phyloP scores from a whole-genome alignment of 2,888 invertebrate genomes.

The Nephrotoma flavescens region DNA sequence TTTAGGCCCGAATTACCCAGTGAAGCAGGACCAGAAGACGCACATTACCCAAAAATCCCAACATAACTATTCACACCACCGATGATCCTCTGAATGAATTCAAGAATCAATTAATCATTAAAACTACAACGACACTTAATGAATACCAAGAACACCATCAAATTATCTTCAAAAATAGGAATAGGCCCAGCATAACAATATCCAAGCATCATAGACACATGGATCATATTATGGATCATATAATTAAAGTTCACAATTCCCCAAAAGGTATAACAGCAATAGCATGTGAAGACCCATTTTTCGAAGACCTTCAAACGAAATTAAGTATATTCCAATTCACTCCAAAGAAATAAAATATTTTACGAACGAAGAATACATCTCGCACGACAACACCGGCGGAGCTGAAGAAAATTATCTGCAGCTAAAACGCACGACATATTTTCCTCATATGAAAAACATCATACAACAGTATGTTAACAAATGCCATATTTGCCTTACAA shows the following conservation, averaged over 20 bases:
- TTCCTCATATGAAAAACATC: conserved; percentile 6
- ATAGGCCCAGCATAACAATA: no score
- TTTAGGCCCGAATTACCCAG: no score
- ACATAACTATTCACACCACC: not conserved
- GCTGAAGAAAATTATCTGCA: not conserved
- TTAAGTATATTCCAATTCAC: no score
- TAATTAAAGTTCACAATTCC: no score
- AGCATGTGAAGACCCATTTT: no score
- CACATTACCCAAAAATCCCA: not conserved
- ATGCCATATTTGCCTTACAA: conserved; percentile 7
- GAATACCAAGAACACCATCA: not conserved
- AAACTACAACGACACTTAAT: not conserved
- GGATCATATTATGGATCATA: no score
- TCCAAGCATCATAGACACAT: no score
- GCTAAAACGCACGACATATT: not conserved
- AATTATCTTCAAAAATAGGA: no score
- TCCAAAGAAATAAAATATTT: no score
- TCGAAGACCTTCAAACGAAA: no score
- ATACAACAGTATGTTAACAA: conserved; percentile 7
- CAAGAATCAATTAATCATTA: not conserved
- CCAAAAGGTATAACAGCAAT: no score
- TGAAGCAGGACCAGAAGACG: not conserved
- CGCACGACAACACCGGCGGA: not conserved
- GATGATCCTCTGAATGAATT: not conserved
- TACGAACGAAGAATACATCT: not conserved